These are phyloP conservation scores for Melanargia galathea DNA, from an alignment of 2,888 invertebrate genomes.

Conservation along the genomic window DNA sequence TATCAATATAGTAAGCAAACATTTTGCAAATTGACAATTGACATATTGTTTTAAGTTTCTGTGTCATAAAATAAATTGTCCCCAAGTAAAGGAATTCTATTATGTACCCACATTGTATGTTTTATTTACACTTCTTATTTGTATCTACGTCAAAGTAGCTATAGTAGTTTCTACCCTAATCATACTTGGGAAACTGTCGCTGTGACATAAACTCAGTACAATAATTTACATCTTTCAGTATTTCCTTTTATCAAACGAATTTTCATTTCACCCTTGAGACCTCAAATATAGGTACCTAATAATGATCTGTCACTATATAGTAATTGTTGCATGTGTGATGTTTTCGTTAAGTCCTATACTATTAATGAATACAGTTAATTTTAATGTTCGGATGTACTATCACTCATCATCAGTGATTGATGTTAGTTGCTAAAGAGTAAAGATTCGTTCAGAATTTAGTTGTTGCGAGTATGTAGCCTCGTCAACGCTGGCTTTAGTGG, in stretches of 20 bases:
- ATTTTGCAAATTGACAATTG: not conserved
- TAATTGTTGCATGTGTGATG: constrained; percentile 35
- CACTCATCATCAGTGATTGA: constrained; percentile 56
- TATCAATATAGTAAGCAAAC: too few species aligned
- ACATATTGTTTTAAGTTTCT: not conserved
- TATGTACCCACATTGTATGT: too few species aligned
- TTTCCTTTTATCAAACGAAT: constrained; percentile 21
- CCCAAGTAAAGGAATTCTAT: too few species aligned
- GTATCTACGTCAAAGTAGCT: not conserved
- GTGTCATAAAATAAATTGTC: too few species aligned
- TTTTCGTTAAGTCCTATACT: constrained; percentile 56
- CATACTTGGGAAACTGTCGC: not conserved
- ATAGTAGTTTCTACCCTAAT: not conserved
- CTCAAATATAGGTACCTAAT: too few species aligned
- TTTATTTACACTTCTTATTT: not conserved
- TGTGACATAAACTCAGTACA: not conserved
- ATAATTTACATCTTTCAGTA: constrained; percentile 32
- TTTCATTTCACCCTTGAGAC: constrained; percentile 23
- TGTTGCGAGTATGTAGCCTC: constrained; percentile 63
- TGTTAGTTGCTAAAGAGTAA: constrained; percentile 49
- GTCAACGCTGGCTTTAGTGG: constrained; percentile 72
- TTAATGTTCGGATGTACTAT: constrained; percentile 57
- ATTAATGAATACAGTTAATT: constrained; percentile 41
- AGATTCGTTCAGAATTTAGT: constrained; percentile 52
- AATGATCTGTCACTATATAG: constrained; percentile 37